Base-by-base conservation (phyloP, 2,113 vertebrate species). In the Erythrolamprus reginae region DNA sequence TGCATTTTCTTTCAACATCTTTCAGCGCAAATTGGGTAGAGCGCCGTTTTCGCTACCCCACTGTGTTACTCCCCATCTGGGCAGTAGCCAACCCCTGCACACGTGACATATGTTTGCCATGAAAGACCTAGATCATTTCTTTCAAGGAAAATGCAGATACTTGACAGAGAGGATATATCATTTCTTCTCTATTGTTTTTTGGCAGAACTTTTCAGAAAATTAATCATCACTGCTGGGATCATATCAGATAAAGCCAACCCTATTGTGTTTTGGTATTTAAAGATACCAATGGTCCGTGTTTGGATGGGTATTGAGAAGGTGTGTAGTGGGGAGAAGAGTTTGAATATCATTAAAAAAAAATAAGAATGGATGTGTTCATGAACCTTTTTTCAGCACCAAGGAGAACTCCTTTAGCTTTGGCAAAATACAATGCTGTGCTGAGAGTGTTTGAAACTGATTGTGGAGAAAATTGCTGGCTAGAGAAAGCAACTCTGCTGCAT, bases 401-500 rank as follows among this genome's bases (percentile, higher is more conserved):
- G 10, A 56, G 48, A 70, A 42, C 1, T 8, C 28, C 5, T 55
- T 82, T 47, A 47, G 10, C 21, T 82, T 5, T 55, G 26, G 28
- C 23, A 51, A 42, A 83, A 91, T 50, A 50, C 45, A 87, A 23
- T 10, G 23, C 9, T 7, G 8, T 58, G 4, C 51, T 61, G 56
- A 82, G 65, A 33, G 15, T 82, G 77, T 61, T 38, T 33, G 23
- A 53, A 90, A 94, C 89, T 2, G 92, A 93, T 91, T n/a, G 26
- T 84, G 61, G 93, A 56, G 88, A 91, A 94, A 92, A 92, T 93
- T 93, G 56, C 87, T 89, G 86, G 90, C 33, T 86, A 92, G 87
- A 92, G 86, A 94, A 93, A 96, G 93, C 23, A 0, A 90, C 55
- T 95, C 90, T 94, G 88, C 95, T 96, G 96, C 95, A 96, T 93